Evolutionary conservation across 2,797 vertebrate genomes (phyloP).

Genomic region (Fratercula arctica): DNA sequence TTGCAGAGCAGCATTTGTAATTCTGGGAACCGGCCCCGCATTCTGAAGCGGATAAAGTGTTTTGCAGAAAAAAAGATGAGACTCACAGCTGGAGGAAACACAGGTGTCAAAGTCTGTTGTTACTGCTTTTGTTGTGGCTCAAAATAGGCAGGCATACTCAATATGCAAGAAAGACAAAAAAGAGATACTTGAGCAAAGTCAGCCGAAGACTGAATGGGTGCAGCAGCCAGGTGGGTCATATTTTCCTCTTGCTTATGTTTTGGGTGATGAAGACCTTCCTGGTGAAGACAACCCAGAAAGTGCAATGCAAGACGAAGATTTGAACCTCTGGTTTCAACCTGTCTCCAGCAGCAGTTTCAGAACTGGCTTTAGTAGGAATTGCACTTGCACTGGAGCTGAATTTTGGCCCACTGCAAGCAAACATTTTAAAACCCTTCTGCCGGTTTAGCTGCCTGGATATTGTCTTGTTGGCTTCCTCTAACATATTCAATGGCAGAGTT

Average conservation of each 20-base stretch:
- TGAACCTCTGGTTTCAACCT: neutral
- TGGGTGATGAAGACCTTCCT: neutral
- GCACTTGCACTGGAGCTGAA: neutral
- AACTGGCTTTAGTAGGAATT: neutral
- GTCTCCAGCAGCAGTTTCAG: neutral
- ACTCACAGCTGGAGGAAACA: constrained; percentile 56
- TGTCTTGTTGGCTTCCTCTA: neutral
- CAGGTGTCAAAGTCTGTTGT: constrained; percentile 61
- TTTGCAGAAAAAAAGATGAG: constrained; percentile 16
- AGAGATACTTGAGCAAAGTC: neutral
- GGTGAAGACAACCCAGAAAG: neutral
- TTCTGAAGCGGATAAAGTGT: constrained; percentile 20
- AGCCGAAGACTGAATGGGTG: neutral
- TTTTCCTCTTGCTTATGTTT: neutral
- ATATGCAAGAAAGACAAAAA: neutral
- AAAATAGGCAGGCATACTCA: neutral
- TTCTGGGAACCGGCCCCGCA: constrained; percentile 39
- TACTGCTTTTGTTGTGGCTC: constrained; percentile 50
- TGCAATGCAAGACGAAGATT: neutral
- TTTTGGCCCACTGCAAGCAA: neutral
- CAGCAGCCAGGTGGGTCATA: constrained; percentile 4
- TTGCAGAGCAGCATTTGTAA: constrained; percentile 15
- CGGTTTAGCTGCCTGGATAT: neutral
- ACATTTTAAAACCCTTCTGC: neutral
- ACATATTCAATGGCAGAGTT: neutral